Evolutionary conservation across 2,888 invertebrate species (phyloP).

Genomic region (Coenonympha arcania): DNA sequence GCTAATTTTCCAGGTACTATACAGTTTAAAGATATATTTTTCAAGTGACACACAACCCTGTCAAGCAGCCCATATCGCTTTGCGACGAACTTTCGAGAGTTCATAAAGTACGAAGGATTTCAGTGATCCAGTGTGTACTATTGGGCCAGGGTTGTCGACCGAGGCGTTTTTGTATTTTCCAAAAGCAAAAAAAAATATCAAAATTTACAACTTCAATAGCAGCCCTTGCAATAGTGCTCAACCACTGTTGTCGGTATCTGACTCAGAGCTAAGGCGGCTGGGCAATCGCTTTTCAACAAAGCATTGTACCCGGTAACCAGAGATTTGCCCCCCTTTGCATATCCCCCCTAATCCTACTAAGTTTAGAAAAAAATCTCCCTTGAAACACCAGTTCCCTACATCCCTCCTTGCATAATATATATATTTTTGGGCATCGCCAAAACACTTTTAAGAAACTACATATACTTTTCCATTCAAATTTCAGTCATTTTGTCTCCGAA

Average conservation of each 20-base stretch:
- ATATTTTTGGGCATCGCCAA: too few species aligned
- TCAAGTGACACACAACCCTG: too few species aligned
- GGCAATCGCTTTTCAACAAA: constrained; percentile 72
- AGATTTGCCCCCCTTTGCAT: constrained; percentile 12
- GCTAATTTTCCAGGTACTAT: constrained; percentile 50
- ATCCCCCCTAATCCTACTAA: constrained; percentile 2
- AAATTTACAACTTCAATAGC: too few species aligned
- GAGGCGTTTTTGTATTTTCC: constrained; percentile 39
- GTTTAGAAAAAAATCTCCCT: neutral
- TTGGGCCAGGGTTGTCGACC: constrained; percentile 52
- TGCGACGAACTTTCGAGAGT: constrained; percentile 48
- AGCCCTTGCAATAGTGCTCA: constrained; percentile 60
- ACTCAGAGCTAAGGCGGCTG: constrained; percentile 55
- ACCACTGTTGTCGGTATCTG: constrained; percentile 67
- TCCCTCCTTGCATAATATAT: too few species aligned
- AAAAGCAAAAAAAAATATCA: constrained; percentile 39
- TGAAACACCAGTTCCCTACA: too few species aligned
- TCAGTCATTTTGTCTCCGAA: too few species aligned
- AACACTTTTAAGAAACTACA: too few species aligned
- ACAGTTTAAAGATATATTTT: constrained; percentile 29
- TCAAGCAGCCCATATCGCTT: constrained; percentile 57
- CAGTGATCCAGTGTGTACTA: constrained; percentile 56
- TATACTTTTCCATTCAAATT: too few species aligned
- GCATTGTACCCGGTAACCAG: constrained; percentile 64
- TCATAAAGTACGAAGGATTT: constrained; percentile 66